These are phyloP conservation scores for Serripes groenlandicus DNA, from an alignment of 2,888 invertebrate genomes.

Conservation along the genomic window DNA sequence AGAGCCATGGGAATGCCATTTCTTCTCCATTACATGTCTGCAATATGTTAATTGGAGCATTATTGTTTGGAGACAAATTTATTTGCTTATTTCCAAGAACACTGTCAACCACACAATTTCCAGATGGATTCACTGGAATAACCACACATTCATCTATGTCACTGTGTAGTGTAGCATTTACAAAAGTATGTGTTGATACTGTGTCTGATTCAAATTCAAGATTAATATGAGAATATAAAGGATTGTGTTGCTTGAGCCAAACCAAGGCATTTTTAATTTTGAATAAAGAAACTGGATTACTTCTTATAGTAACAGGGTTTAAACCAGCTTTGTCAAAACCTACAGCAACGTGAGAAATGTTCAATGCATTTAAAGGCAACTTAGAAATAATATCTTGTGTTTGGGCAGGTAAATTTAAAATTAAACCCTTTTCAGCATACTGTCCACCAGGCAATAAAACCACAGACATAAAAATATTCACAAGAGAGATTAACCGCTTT, in stretches of 20 bases:
- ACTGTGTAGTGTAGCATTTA: background rate
- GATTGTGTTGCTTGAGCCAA: background rate
- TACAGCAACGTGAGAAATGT: background rate
- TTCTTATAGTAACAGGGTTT: background rate
- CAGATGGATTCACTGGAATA: background rate
- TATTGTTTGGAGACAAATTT: background rate
- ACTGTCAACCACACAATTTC: background rate
- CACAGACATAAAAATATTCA: conserved; percentile 41
- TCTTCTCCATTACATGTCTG: conserved; percentile 39
- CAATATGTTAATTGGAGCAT: background rate
- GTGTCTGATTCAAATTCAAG: background rate
- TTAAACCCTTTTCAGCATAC: conserved; percentile 48
- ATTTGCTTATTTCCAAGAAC: background rate
- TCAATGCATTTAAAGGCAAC: background rate
- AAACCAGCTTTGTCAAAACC: background rate
- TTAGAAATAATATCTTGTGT: background rate
- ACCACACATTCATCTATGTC: background rate
- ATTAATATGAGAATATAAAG: background rate
- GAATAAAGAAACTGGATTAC: background rate
- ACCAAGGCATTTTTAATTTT: background rate
- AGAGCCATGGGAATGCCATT: conserved; percentile 58
- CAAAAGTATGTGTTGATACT: background rate
- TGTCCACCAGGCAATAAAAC: conserved; percentile 54
- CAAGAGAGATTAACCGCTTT: conserved; percentile 30
- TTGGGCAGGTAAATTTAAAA: conserved; percentile 18